phyloP scores from a whole-genome alignment of 1,140 invertebrate genomes.

The Trichoplusia ni region DNA sequence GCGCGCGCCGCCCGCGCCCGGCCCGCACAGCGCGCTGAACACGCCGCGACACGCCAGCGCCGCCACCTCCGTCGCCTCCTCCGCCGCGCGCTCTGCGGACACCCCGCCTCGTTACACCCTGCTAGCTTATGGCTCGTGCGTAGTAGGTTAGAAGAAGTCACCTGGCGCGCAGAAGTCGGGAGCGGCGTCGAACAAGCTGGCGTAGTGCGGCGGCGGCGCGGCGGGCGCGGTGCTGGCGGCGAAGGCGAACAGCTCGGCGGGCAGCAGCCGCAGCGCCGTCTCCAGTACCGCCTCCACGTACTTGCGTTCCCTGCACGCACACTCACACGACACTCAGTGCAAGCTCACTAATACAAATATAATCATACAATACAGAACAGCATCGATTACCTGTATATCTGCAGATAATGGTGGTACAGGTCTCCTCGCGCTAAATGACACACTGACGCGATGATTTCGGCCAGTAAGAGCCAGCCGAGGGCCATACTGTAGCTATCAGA shows the following conservation, averaged over 20 bases:
- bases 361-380: too few relatives aligned
- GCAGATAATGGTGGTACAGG: slow-evolving; percentile 40
- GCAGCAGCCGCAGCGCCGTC: slow-evolving; percentile 49
- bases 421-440: slow-evolving; percentile 36
- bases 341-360: too few relatives aligned
- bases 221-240: slow-evolving; percentile 8
- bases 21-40: neutral
- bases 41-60: slow-evolving; percentile 44
- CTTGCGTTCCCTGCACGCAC: slow-evolving; percentile 30
- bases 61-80: slow-evolving; percentile 9
- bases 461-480: slow-evolving; percentile 47
- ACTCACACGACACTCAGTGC: too few relatives aligned
- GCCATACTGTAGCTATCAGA: slow-evolving; percentile 42
- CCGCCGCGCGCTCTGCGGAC: too few relatives aligned
- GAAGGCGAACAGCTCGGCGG: slow-evolving; percentile 37
- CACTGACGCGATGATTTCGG: slow-evolving; percentile 14
- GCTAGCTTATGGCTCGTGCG: neutral
- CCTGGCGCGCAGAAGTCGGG: neutral
- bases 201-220: slow-evolving; percentile 23
- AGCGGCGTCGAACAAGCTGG: neutral
- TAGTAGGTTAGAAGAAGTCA: too few relatives aligned
- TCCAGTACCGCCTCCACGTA: slow-evolving; percentile 42
- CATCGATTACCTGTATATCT: slow-evolving; percentile 34
- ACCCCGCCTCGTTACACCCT: neutral
- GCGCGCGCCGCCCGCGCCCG: slow-evolving; percentile 8